Conservation (phyloP, 2,797 vertebrate genomes). For the Enteromius unitaeniatus region DNA sequence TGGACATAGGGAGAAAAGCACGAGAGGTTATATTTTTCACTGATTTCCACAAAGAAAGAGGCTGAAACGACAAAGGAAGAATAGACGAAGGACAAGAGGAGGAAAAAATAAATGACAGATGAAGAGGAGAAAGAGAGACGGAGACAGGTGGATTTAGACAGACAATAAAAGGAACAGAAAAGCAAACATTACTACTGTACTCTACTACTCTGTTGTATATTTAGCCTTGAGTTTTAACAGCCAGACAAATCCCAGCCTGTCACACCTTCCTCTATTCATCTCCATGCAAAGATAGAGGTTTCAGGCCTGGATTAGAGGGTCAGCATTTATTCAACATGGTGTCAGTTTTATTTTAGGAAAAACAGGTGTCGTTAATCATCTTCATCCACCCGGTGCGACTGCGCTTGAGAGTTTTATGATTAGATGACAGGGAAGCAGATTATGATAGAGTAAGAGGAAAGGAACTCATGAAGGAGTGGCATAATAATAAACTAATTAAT, state of each 20-base stretch:
- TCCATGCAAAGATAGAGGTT: constrained; percentile 33
- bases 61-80: constrained; percentile 17
- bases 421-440: no score
- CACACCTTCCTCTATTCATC: constrained; percentile 29
- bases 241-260: constrained; percentile 33
- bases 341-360: constrained; percentile 42
- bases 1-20: background rate
- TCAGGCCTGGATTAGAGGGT: constrained; percentile 26
- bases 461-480: background rate
- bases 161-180: constrained; percentile 24
- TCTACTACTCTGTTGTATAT: constrained; percentile 29
- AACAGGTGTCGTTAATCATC: constrained; percentile 44
- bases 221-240: constrained; percentile 15
- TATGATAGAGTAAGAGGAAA: background rate
- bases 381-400: constrained; percentile 25
- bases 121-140: constrained; percentile 1
- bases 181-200: constrained; percentile 29
- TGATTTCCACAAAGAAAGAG: constrained; percentile 65
- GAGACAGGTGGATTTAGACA: constrained; percentile 29
- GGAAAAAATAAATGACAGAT: constrained; percentile 28
- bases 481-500: background rate
- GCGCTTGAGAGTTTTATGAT: constrained; percentile 27
- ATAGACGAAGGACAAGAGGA: constrained; percentile 6
- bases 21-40: constrained; percentile 40
- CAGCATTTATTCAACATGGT: constrained; percentile 33